These are phyloP conservation scores for Thereva unica DNA, from an alignment of 2,888 invertebrate species.

Conservation along the genomic window DNA sequence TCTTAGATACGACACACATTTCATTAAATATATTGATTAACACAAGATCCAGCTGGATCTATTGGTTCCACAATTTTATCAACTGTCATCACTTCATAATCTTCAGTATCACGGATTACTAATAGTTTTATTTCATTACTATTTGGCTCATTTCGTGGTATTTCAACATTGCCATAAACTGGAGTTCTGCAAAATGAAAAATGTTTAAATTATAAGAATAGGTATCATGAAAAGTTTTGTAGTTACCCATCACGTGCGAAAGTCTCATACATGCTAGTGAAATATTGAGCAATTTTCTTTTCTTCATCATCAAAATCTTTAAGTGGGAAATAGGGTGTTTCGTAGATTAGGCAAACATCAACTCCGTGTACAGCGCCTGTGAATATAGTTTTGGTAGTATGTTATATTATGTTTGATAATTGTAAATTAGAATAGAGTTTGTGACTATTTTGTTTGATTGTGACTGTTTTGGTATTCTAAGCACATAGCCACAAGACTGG, in stretches of 20 bases:
- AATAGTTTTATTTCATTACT: background rate
- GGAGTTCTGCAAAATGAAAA: slow-evolving; percentile 13
- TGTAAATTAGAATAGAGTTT: too few relatives aligned
- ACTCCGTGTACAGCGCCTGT: slow-evolving; percentile 61
- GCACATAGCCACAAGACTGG: too few relatives aligned
- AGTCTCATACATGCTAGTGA: slow-evolving; percentile 12
- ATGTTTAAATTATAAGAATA: background rate
- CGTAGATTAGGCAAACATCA: slow-evolving; percentile 60
- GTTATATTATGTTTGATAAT: too few relatives aligned
- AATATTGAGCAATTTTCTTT: background rate
- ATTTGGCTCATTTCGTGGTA: slow-evolving; percentile 6
- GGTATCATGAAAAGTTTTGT: background rate
- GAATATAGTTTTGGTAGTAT: background rate
- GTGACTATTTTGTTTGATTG: too few relatives aligned
- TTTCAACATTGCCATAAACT: slow-evolving; percentile 12
- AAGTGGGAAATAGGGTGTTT: background rate
- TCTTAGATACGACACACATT: too few relatives aligned
- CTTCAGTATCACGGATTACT: slow-evolving; percentile 10
- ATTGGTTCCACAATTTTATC: background rate
- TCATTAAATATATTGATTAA: too few relatives aligned
- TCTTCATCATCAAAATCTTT: background rate
- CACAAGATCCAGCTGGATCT: too few relatives aligned
- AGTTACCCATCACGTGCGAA: slow-evolving; percentile 19
- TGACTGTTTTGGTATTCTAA: too few relatives aligned
- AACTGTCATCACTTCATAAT: slow-evolving; percentile 2